These are phyloP conservation scores for Ianthella basta DNA, from an alignment of 37 sponge, comb jelly and placozoan genomes.

Conservation along the genomic window DNA sequence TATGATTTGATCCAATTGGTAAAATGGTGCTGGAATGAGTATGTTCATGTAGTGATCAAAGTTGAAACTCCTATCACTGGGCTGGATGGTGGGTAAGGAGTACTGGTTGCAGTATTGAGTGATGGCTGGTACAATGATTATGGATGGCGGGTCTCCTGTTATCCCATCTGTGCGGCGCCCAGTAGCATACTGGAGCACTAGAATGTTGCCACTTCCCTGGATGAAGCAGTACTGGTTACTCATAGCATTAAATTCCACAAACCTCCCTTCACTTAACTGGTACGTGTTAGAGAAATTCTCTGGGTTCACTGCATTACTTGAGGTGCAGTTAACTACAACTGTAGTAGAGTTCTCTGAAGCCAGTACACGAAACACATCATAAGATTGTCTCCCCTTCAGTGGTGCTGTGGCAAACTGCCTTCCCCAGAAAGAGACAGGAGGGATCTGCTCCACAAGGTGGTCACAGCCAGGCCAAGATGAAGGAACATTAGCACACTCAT, in stretches of 20 bases:
- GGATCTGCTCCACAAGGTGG: conserved; percentile 53
- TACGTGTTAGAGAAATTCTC: neutral
- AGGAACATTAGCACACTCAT: conserved; percentile 36
- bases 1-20: neutral
- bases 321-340: conserved; percentile 31
- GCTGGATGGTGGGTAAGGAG: neutral
- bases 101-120: conserved; percentile 66
- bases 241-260: conserved; percentile 20
- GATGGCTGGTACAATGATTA: conserved; percentile 65
- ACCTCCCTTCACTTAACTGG: neutral
- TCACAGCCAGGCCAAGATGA: conserved; percentile 36
- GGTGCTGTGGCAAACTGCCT: conserved; percentile 38
- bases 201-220: conserved; percentile 36
- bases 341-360: conserved; percentile 37
- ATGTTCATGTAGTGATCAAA: neutral
- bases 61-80: neutral
- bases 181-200: conserved; percentile 41
- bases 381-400: conserved; percentile 16
- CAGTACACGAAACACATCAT: conserved; percentile 34
- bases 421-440: conserved; percentile 65
- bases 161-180: neutral
- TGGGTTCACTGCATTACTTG: neutral
- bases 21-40: neutral
- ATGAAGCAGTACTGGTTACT: conserved; percentile 34
- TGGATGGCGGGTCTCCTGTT: conserved; percentile 56